A percentile compares a stretch with the other conserved stretches of the same genome.
These are phyloP conservation scores for Abramis brama DNA, from an alignment of 2,113 vertebrate genomes.

Conservation along the genomic window DNA sequence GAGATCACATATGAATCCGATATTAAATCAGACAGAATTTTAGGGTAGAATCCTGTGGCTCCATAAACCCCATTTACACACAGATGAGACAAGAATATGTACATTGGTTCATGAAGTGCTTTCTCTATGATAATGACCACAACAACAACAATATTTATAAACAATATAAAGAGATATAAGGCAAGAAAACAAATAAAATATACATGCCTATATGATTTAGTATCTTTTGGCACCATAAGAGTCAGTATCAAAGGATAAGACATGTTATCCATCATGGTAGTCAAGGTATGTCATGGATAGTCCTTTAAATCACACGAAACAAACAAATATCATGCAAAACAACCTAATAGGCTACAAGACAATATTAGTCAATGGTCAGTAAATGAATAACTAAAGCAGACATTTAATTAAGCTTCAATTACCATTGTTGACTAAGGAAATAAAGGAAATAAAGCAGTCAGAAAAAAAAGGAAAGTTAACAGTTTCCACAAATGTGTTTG, in stretches of 20 bases:
- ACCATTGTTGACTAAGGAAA: not conserved
- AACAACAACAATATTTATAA: constrained; percentile 35
- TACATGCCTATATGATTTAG: constrained; percentile 21
- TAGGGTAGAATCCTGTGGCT: constrained; percentile 48
- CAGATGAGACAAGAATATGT: constrained; percentile 46
- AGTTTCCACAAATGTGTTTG: not conserved
- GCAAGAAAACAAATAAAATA: constrained; percentile 28
- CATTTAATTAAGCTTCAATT: not conserved
- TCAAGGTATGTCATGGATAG: not conserved
- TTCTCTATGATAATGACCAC: constrained; percentile 30
- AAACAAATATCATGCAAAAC: not conserved
- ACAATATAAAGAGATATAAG: constrained; percentile 25
- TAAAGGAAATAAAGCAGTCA: not conserved
- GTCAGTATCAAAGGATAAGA: constrained; percentile 32
- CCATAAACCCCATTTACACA: constrained; percentile 46
- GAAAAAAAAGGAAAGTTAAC: not conserved
- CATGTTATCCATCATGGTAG: not conserved
- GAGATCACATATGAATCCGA: constrained; percentile 35
- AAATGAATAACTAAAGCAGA: not conserved
- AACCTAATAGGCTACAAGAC: not conserved
- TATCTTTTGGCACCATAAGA: constrained; percentile 29
- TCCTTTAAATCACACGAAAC: not conserved
- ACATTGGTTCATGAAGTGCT: constrained; percentile 48
- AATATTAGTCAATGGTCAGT: not conserved
- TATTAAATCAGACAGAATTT: constrained; percentile 29